Base-by-base conservation (phyloP, 2,888 invertebrate species). In the Aethes cnicana region DNA sequence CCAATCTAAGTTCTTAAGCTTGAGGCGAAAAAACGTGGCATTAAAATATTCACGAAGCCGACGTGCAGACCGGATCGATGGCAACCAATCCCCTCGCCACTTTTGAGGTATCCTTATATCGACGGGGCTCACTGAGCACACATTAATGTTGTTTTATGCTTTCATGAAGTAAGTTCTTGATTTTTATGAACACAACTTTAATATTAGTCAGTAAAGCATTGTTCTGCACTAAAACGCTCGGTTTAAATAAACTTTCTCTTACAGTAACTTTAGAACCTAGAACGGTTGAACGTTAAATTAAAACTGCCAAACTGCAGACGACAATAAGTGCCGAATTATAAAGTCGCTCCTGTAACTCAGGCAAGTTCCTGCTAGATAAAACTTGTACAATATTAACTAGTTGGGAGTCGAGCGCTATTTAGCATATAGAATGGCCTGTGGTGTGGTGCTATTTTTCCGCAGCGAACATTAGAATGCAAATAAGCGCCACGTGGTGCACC, bases 401-500 rank as follows among this genome's bases (percentile, higher is more conserved):
- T 56, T 61, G 68, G 68, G 71, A 76, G 69, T 74, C 72, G 54
- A 53, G 56, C 55, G 58, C 73, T 72, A 65, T 65, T 77, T 81
- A 76, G 72, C 78, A 78, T 79, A 78, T 75, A 79, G 72, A 81
- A 75, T 68, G 68, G 68, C 67, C 62, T 48, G 54, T 43, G 42
- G 61, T 54, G 60, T 48, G 58, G 63, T 66, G 70, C 73, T 77
- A 77, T 78, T 80, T 80, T 79, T 77, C 70, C 68, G 58, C 55
- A 58, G 63, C 59, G 66, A 68, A 74, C 75, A 77, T 77, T 77
- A 76, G 74, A 74, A 81, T 81, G 77, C 73, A 76, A 80, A 80
- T 77, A 62, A 53, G 58, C 54, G 58, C 63, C 68, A 62, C 72
- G 69, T 73, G 63, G 61, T 47, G 59, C 54, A 59, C 59, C 60